A percentile compares a stretch with the other conserved stretches of the same genome.
phyloP scores from a whole-genome alignment of 2,888 invertebrate species.

The Acholoe squamosa region DNA sequence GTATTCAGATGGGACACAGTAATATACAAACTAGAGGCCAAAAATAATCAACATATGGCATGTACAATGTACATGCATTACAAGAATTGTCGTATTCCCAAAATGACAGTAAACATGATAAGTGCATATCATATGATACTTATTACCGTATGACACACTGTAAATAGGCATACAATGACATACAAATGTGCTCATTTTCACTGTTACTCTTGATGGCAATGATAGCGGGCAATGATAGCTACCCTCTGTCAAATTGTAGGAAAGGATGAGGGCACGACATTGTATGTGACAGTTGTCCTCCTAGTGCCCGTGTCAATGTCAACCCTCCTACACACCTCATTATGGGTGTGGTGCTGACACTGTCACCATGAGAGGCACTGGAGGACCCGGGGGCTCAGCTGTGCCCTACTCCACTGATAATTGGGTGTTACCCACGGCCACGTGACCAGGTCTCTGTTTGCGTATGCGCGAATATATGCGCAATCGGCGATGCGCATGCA shows the following conservation, averaged over 20 bases:
- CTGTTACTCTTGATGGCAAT: too few species aligned
- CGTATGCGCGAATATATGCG: slow-evolving; percentile 23
- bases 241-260: background rate
- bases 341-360: background rate
- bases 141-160: too few species aligned
- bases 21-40: too few species aligned
- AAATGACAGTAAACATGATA: too few species aligned
- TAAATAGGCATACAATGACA: too few species aligned
- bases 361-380: background rate
- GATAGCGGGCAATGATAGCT: too few species aligned
- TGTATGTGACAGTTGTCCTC: background rate
- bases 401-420: background rate
- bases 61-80: too few species aligned
- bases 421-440: slow-evolving; percentile 33
- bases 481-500: slow-evolving; percentile 40
- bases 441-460: background rate
- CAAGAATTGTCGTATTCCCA: too few species aligned
- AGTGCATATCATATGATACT: too few species aligned
- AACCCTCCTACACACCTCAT: background rate
- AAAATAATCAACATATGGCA: too few species aligned
- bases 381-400: background rate
- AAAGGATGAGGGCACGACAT: background rate
- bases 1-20: too few species aligned
- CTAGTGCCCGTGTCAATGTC: background rate
- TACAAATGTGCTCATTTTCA: too few species aligned